A percentile compares a stretch with the other conserved stretches of the same genome.
phyloP scores from a whole-genome alignment of 2,888 invertebrate species.

The Pilophorus perplexus region DNA sequence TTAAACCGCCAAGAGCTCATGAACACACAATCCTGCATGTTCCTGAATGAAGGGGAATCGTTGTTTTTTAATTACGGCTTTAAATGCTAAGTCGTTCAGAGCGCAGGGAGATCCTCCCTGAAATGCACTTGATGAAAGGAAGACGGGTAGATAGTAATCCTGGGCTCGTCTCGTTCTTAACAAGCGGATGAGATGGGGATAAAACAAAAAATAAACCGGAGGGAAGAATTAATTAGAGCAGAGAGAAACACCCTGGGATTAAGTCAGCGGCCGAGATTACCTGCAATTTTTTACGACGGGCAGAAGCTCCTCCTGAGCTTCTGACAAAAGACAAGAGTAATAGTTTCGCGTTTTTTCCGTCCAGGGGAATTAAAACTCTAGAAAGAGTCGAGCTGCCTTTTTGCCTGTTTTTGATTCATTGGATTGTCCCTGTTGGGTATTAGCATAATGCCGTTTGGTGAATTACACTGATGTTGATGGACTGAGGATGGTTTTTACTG shows the following conservation, averaged over 20 bases:
- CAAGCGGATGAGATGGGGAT: background rate
- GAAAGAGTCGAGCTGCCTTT: too few species aligned
- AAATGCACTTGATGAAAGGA: background rate
- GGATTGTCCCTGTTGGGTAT: too few species aligned
- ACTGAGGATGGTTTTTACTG: too few species aligned
- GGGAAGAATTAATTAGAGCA: conserved; percentile 24
- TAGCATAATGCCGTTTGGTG: too few species aligned
- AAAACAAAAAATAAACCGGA: background rate
- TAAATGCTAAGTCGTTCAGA: too few species aligned
- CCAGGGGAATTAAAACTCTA: conserved; percentile 11
- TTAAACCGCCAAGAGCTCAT: too few species aligned
- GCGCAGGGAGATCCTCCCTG: background rate
- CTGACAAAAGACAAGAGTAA: conserved; percentile 31
- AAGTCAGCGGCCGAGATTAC: conserved; percentile 26
- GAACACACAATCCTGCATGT: too few species aligned
- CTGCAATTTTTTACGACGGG: conserved; percentile 33
- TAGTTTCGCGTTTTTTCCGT: conserved; percentile 25
- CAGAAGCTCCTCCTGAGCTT: background rate
- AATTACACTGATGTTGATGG: too few species aligned
- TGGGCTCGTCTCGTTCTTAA: too few species aligned
- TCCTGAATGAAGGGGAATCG: too few species aligned
- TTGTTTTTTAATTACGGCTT: too few species aligned
- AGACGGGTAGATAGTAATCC: background rate
- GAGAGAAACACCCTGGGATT: conserved; percentile 21
- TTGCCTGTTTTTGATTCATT: background rate